Evolutionary conservation across 2,888 invertebrate genomes (phyloP).

Genomic region (Apantesis nais): DNA sequence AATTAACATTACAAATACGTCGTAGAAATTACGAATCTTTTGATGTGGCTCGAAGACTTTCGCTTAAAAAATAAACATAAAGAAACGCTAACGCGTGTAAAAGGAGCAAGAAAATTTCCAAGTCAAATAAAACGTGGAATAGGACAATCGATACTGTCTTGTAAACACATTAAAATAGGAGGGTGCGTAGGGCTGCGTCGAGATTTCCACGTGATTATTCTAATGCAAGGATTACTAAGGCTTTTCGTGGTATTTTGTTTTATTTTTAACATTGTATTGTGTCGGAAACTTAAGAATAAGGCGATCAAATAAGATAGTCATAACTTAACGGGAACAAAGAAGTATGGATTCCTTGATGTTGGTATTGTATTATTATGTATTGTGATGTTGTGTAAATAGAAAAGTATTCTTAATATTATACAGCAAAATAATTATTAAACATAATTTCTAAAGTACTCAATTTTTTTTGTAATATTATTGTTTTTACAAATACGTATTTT

Average conservation of each 20-base stretch:
- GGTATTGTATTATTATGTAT: neutral
- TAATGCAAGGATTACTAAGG: slow-evolving; percentile 39
- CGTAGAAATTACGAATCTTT: slow-evolving; percentile 44
- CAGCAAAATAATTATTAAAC: too few relatives aligned
- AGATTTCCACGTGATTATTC: slow-evolving; percentile 39
- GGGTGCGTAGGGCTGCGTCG: slow-evolving; percentile 53
- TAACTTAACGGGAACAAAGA: neutral
- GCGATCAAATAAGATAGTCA: neutral
- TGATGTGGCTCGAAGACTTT: slow-evolving; percentile 39
- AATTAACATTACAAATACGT: slow-evolving; percentile 42
- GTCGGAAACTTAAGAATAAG: neutral
- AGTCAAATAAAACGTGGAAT: slow-evolving; percentile 83
- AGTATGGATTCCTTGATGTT: neutral
- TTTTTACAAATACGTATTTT: too few relatives aligned
- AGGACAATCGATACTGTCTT: slow-evolving; percentile 84
- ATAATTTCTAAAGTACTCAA: too few relatives aligned
- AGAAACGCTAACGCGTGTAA: slow-evolving; percentile 59
- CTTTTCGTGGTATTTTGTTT: slow-evolving; percentile 16
- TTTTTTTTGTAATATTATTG: too few relatives aligned
- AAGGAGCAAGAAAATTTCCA: slow-evolving; percentile 76
- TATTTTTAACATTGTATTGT: slow-evolving; percentile 10
- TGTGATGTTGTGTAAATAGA: neutral
- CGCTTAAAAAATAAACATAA: slow-evolving; percentile 59
- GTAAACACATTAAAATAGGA: slow-evolving; percentile 85
- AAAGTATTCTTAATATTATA: too few relatives aligned